Conservation (phyloP, 2,888 invertebrate genomes). For the Boloria selene region DNA sequence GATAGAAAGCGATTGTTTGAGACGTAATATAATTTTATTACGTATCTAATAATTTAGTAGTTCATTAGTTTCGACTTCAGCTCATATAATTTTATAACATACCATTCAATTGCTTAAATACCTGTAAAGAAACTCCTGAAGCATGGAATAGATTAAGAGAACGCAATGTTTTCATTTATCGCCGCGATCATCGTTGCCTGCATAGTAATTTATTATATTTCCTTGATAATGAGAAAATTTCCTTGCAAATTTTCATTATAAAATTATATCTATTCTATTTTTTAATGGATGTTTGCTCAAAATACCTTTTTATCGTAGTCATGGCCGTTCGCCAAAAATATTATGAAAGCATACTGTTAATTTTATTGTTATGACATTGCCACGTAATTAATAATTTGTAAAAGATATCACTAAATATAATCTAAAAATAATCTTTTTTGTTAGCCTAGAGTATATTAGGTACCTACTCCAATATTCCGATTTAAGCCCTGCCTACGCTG, state of each 20-base stretch:
- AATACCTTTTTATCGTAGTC: too few relatives aligned
- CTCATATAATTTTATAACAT: slow-evolving; percentile 12
- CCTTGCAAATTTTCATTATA: not conserved
- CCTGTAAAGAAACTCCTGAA: slow-evolving; percentile 16
- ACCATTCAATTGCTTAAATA: slow-evolving; percentile 7
- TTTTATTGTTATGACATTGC: too few relatives aligned
- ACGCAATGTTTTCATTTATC: slow-evolving; percentile 29
- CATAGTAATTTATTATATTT: slow-evolving; percentile 38
- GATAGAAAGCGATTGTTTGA: too few relatives aligned
- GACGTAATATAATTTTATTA: not conserved
- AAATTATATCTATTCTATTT: too few relatives aligned
- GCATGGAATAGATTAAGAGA: slow-evolving; percentile 11
- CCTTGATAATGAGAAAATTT: slow-evolving; percentile 25
- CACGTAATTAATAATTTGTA: too few relatives aligned
- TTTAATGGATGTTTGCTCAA: too few relatives aligned
- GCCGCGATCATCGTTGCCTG: slow-evolving; percentile 29
- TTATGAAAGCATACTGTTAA: too few relatives aligned
- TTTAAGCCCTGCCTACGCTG: slow-evolving; percentile 5
- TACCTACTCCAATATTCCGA: slow-evolving; percentile 22
- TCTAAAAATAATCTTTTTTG: not conserved
- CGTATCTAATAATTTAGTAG: not conserved
- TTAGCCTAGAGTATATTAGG: slow-evolving; percentile 17
- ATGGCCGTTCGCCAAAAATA: too few relatives aligned
- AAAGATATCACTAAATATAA: too few relatives aligned
- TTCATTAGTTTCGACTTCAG: not conserved